Evolutionary conservation across 2,888 invertebrate species (phyloP), one percentile per base, ranked within the genome.

Genomic region (Cryptocephalus primarius): DNA sequence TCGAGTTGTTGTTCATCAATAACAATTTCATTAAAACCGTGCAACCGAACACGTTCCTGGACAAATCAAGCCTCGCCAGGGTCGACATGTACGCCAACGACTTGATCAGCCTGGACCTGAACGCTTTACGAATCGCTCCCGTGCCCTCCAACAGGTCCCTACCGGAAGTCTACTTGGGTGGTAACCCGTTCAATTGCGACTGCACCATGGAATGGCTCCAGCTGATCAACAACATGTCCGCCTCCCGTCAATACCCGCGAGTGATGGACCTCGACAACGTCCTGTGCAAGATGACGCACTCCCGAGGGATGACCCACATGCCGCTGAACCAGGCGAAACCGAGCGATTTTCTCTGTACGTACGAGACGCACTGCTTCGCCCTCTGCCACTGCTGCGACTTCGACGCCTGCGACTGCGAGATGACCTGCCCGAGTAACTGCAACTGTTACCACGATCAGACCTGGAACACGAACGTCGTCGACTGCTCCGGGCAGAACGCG

Each of bases 171-270:
- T 91, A 89, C 68, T 77, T 94, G 56, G 91, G 89, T 52, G 89
- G 88, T 42, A 95, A 95, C 71, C 93, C 94, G 10, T 90, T 94
- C 72, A 83, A 88, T 61, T 95, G 94, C 72, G 91, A 93, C 66
- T 94, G 95, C 73, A 84, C 86, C 52, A 90, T 94, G 90, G 92
- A 92, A 68, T 95, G 94, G 94, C 73, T 93, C 61, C 90, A 90
- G 57, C 79, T 86, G 47, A 85, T 91, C 69, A 91, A 91, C 70
- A 88, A 87, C 69, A 82, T 88, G 77, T 87, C 87, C 52, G 78
- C 80, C 36, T 80, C 84, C 59, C 76, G 88, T 44, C 89, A 89
- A 66, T 87, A 91, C 66, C 90, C 93, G 44, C 79, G 83, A 49
- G 84, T 93, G 59, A 88, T 90, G 80, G 93, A 93, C 67, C 73